A percentile compares a stretch with the other conserved stretches of the same genome.
Conservation (phyloP, 2,888 invertebrate genomes). For the Drosophila sordidapex region DNA sequence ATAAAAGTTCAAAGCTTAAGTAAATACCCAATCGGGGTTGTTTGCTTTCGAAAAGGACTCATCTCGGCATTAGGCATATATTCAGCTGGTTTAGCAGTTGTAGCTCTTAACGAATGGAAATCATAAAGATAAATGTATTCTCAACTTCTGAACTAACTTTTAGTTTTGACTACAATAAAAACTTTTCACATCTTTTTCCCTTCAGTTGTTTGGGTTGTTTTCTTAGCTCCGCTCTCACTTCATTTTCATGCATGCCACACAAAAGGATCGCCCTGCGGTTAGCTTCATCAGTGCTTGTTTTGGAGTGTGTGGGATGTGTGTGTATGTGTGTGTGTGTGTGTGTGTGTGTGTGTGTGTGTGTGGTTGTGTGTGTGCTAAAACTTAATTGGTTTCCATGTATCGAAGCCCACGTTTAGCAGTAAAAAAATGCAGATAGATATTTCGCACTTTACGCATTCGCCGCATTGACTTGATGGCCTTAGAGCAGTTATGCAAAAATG, state of each 20-base stretch:
- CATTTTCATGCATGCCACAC: constrained; percentile 30
- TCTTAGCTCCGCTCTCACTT: constrained; percentile 9
- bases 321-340: constrained; percentile 4
- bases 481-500: constrained; percentile 19
- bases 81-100: constrained; percentile 3
- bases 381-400: constrained; percentile 69
- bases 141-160: constrained; percentile 16
- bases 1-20: not conserved
- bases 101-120: constrained; percentile 19
- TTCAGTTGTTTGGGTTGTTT: constrained; percentile 28
- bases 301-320: not conserved
- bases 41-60: constrained; percentile 1
- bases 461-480: constrained; percentile 22
- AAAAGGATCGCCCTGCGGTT: constrained; percentile 53
- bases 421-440: constrained; percentile 18
- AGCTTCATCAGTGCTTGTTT: constrained; percentile 30
- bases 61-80: constrained; percentile 3
- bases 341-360: constrained; percentile 29
- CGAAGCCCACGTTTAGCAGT: constrained; percentile 30
- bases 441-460: constrained; percentile 49
- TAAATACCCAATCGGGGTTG: not conserved
- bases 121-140: constrained; percentile 12
- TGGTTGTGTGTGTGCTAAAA: constrained; percentile 53
- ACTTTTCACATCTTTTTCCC: constrained; percentile 21
- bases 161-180: constrained; percentile 26